A percentile compares a stretch with the other conserved stretches of the same genome.
Conservation (phyloP, 1,140 invertebrate species). For the Chionoecetes opilio region DNA sequence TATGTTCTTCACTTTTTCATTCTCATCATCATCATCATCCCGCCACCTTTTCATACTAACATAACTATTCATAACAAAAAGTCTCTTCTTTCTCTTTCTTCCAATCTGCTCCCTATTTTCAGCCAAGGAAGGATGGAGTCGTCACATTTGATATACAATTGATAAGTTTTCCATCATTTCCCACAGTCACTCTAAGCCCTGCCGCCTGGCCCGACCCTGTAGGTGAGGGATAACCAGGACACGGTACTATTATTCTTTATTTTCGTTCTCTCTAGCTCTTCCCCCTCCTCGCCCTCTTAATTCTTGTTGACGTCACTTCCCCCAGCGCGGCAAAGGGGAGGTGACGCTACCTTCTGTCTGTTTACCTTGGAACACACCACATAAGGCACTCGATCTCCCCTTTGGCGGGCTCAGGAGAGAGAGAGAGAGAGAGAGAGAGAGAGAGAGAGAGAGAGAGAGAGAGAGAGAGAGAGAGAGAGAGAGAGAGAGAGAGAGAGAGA, state of each 20-base stretch:
- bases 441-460: neutral
- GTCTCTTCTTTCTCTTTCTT: neutral
- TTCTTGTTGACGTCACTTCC: no score
- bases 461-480: no score
- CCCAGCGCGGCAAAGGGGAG: no score
- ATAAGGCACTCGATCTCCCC: conserved; percentile 24
- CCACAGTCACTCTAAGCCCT: neutral
- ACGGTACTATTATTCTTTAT: no score
- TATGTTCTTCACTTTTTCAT: neutral
- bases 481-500: no score
- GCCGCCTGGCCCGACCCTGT: neutral
- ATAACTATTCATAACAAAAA: neutral
- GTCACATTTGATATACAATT: no score
- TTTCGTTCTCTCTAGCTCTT: no score
- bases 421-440: neutral
- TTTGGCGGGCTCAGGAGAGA: neutral
- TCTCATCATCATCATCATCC: neutral
- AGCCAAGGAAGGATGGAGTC: no score
- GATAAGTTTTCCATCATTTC: neutral
- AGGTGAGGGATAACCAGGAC: neutral
- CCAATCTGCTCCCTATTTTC: neutral
- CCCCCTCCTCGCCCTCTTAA: no score
- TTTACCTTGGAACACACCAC: neutral
- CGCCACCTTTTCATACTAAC: neutral
- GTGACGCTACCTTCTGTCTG: no score